Base-by-base conservation (phyloP, 2,888 invertebrate genomes). In the Drosophila neotestacea region DNA sequence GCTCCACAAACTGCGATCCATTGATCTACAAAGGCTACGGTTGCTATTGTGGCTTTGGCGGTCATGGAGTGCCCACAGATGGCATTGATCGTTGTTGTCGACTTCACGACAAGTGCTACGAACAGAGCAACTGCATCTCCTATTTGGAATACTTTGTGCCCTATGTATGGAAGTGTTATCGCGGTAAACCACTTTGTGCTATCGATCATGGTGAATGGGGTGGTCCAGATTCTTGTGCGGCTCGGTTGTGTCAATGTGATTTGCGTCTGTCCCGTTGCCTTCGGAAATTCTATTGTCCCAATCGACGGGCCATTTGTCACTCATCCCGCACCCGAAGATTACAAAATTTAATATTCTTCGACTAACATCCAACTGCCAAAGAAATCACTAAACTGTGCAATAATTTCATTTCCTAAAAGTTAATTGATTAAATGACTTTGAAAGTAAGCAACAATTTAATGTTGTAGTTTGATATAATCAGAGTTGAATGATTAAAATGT, bases 1-100 rank as follows among this genome's bases (percentile, higher is more conserved):
- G 97, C 86, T 95, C 96, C 1, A 97, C 97, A 0, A 96, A 96
- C 4, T 98, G 98, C 86, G 95, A 97, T 90, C 97, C 97, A 0
- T 92, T 97, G 2, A 93, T 94, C 7, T 97, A 96, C 91, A 97
- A 97, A 91, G 97, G 97, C 9, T 97, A 98, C 86, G 97, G 97
- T 3, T 98, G 97, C 91, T 98, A 96, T 91, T 98, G 97, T 89
- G 97, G 98, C 4, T 96, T 97, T 90, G 93, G 97, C 2, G 97
- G 97, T 0, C 95, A 96, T 0, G 97, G 97, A 7, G 93, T 94
- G 70, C 94, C 96, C 1, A 95, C 96, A 34, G 97, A 97, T 92
- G 96, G 95, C 27, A 97, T 97, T 72, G 97, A 86, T 85, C 77
- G 96, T 81, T 98, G 97, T 91, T 97, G 97, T 90, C 95, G 95